A percentile compares a stretch with the other conserved stretches of the same genome.
phyloP scores from a whole-genome alignment of 2,797 vertebrate species.

The Enteromius argenteus region DNA sequence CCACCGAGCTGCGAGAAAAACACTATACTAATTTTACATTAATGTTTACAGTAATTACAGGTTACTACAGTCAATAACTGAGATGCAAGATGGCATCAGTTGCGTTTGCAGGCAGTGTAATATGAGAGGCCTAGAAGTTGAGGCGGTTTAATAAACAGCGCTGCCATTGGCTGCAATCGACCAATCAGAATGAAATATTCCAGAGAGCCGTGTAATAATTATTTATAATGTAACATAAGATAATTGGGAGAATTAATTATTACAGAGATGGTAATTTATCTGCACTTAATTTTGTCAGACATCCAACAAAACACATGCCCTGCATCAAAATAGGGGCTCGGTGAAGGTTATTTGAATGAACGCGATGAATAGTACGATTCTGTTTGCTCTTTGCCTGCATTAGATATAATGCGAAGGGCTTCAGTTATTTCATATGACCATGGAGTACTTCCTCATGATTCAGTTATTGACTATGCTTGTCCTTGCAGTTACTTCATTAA shows the following conservation, averaged over 20 bases:
- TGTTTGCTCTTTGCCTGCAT: neutral
- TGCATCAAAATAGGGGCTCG: neutral
- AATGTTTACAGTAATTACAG: neutral
- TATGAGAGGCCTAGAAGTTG: neutral
- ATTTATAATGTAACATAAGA: constrained; percentile 3
- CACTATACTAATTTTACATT: neutral
- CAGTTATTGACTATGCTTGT: constrained; percentile 47
- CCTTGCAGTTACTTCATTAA: constrained; percentile 33
- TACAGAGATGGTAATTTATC: neutral
- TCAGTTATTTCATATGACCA: neutral
- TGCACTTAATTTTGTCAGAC: constrained; percentile 19
- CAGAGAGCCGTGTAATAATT: constrained; percentile 32
- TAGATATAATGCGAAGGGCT: constrained; percentile 13
- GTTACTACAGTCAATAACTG: neutral
- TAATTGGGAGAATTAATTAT: neutral
- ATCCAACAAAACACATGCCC: constrained; percentile 17
- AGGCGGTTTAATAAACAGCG: neutral
- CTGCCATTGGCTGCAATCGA: neutral
- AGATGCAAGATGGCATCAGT: neutral
- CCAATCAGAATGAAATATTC: neutral
- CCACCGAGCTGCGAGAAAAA: neutral
- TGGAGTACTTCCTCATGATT: constrained; percentile 41
- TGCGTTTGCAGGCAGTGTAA: neutral
- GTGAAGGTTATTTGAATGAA: constrained; percentile 18
- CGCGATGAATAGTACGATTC: constrained; percentile 4